Evolutionary conservation across 2,113 vertebrate species (phyloP).

Genomic region (Puffinus mauretanicus): DNA sequence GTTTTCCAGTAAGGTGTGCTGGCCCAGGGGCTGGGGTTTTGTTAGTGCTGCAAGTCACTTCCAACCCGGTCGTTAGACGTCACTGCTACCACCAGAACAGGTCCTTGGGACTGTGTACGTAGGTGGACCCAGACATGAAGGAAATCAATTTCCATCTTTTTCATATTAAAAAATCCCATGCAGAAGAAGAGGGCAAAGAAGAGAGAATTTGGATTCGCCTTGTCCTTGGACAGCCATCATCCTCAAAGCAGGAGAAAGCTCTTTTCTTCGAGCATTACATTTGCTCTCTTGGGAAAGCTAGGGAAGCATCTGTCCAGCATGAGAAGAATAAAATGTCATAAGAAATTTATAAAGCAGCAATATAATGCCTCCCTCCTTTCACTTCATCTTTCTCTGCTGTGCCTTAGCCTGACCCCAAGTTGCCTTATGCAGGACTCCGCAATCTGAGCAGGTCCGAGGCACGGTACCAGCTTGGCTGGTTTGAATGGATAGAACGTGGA

Average conservation of each 20-base stretch:
- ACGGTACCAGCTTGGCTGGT: neutral
- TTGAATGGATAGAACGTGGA: neutral
- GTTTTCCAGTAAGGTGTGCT: neutral
- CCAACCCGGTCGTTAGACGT: rapidly evolving
- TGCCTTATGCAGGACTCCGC: neutral
- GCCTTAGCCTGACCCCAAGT: neutral
- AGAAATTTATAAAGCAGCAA: neutral
- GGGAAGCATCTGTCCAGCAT: neutral
- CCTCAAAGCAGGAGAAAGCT: neutral
- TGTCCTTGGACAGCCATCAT: neutral
- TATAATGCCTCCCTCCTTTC: neutral
- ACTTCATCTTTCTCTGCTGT: neutral
- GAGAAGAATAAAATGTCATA: neutral
- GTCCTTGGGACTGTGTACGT: neutral
- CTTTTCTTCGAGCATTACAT: neutral
- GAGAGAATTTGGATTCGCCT: neutral
- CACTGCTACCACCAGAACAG: neutral
- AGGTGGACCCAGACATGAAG: neutral
- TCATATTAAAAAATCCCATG: neutral
- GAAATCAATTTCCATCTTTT: neutral
- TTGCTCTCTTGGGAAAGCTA: neutral
- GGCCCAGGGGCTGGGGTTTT: neutral
- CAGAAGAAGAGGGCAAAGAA: neutral
- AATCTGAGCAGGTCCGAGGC: neutral
- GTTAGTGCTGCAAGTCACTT: neutral